Conservation (phyloP, 2,797 vertebrate species). For the Orestias chungarensis region DNA sequence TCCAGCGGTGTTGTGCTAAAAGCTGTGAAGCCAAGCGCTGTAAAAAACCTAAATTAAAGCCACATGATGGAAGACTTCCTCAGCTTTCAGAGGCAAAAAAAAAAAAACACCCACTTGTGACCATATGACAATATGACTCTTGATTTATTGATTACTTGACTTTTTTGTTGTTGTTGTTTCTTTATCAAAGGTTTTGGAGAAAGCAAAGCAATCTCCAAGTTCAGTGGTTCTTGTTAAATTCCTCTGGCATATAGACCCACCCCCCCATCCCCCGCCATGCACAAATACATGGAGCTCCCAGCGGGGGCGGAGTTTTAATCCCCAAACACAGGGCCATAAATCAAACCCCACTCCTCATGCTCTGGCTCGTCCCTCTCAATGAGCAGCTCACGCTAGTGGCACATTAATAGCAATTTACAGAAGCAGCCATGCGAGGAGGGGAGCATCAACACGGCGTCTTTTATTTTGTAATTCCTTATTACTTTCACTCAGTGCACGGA, state of each 20-base stretch:
- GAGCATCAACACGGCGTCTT: constrained; percentile 63
- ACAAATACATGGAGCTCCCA: constrained; percentile 64
- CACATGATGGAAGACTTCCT: constrained; percentile 78
- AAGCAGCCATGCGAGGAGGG: constrained; percentile 63
- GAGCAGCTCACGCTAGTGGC: constrained; percentile 71
- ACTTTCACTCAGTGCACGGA: constrained; percentile 57
- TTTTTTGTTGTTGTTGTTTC: constrained; percentile 54
- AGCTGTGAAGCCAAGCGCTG: constrained; percentile 50
- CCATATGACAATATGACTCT: constrained; percentile 74
- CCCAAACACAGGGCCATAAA: constrained; percentile 77
- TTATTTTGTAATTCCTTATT: constrained; percentile 76
- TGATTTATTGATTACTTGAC: constrained; percentile 80
- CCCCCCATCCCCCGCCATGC: constrained; percentile 26
- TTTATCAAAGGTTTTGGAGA: constrained; percentile 59
- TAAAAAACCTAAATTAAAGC: constrained; percentile 70
- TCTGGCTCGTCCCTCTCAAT: constrained; percentile 68
- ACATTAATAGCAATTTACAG: constrained; percentile 80
- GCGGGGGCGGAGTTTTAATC: constrained; percentile 76
- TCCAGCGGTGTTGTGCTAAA: constrained; percentile 25
- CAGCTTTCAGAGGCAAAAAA: constrained; percentile 62
- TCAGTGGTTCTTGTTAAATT: constrained; percentile 68
- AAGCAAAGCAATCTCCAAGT: constrained; percentile 75
- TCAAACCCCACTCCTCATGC: constrained; percentile 62
- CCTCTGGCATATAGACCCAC: constrained; percentile 58
- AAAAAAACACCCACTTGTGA: constrained; percentile 50